Evolutionary conservation across 2,113 vertebrate species (phyloP), one percentile per base, ranked within the genome.

Genomic region (Scatophagus argus): DNA sequence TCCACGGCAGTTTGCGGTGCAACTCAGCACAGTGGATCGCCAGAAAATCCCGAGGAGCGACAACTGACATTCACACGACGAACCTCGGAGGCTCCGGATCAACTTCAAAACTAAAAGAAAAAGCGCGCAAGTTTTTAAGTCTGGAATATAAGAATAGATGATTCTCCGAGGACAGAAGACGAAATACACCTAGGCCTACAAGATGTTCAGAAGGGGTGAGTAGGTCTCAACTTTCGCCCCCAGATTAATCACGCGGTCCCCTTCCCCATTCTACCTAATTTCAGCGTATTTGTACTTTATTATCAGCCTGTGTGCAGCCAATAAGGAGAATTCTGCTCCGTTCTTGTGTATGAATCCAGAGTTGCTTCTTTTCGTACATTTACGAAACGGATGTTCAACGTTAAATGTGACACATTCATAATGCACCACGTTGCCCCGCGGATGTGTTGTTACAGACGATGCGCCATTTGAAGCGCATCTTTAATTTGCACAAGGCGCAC

Each of bases 191-290:
- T 93, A 93, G 83, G 85, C 64, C 89, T 85, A n/a, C 91, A 93
- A 90, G 44, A 95, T 95, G 94, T 94, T 95, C 80, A 93, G 88
- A 91, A 85, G 92, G 76, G 94, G 94, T 95, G 81, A 94, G 94
- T 90, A 39, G 59, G 19, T 74, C 81, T 58, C 16, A 87, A 91
- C 77, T 87, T 88, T 68, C 47, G 1, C 46, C n/a, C 1, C 32
- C 12, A 14, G 38, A 69, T 68, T 6, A 19, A 56, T 56, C 6
- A 12, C 11, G 14, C 43, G 1, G 12, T 34, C n/a, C n/a, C n/a
- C n/a, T 16, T 17, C 12, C 11, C 9, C 2, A 0, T 21, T 41
- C 38, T 44, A 47, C 17, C 21, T 14, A 4, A n/a, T n/a, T n/a
- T n/a, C n/a, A n/a, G n/a, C n/a, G n/a, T n/a, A n/a, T n/a, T n/a